A percentile compares a stretch with the other conserved stretches of the same genome.
Evolutionary conservation across 2,888 invertebrate genomes (phyloP).

Genomic region (Trachelus stipa): DNA sequence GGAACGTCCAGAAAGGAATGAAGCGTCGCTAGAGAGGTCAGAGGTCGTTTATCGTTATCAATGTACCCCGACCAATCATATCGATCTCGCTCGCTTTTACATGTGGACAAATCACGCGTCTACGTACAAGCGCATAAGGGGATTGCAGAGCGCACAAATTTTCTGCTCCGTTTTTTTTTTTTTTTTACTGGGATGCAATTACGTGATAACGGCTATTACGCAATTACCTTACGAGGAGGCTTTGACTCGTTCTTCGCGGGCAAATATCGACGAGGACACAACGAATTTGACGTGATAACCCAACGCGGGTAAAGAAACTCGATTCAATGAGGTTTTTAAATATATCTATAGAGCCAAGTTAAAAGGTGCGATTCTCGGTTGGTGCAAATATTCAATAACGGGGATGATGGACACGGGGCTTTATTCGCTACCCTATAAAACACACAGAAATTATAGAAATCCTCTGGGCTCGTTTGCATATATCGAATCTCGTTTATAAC

Average conservation of each 20-base stretch:
- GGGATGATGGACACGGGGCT: slow-evolving; percentile 31
- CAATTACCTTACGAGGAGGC: not conserved
- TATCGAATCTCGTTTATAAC: not conserved
- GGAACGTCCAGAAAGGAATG: not conserved
- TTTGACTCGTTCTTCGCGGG: not conserved
- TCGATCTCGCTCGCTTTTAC: too few species aligned
- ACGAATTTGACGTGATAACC: not conserved
- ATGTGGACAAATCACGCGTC: not conserved
- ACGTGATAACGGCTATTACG: not conserved
- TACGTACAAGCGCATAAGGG: not conserved
- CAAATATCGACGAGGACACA: not conserved
- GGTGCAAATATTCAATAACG: slow-evolving; percentile 36
- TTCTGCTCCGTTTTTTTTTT: too few species aligned
- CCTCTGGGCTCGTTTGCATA: not conserved
- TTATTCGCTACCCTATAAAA: slow-evolving; percentile 19
- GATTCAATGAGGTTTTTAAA: not conserved
- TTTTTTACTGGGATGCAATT: too few species aligned
- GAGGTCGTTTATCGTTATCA: too few species aligned
- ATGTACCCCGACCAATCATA: too few species aligned
- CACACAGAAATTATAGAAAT: slow-evolving; percentile 8
- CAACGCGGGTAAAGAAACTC: not conserved
- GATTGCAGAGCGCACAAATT: not conserved
- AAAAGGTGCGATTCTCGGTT: slow-evolving; percentile 32
- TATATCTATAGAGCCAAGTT: slow-evolving; percentile 24
- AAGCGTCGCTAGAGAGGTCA: too few species aligned